Percentiles rank a stretch among this genome's conserved stretches.
phyloP scores from a whole-genome alignment of 2,888 invertebrate species.

The Trachelus tabidus region DNA sequence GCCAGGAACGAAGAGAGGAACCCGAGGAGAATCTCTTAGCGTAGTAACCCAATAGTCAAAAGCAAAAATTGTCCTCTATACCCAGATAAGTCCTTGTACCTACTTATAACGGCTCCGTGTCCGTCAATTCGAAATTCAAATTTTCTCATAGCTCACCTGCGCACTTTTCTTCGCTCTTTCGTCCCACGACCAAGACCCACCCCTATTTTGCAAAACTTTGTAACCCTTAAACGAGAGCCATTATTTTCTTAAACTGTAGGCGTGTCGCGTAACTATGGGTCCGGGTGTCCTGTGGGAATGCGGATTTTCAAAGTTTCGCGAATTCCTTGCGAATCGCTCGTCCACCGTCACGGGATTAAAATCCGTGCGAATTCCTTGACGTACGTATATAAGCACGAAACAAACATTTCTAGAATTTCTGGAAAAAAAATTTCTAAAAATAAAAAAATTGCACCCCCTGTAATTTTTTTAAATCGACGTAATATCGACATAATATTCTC shows the following conservation, averaged over 20 bases:
- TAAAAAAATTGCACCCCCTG: too few relatives aligned
- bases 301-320: constrained; percentile 4
- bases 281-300: constrained; percentile 13
- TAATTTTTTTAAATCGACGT: too few relatives aligned
- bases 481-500: too few relatives aligned
- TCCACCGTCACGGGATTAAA: background rate
- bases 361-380: background rate
- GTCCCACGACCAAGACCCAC: too few relatives aligned
- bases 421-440: background rate
- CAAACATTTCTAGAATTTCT: background rate
- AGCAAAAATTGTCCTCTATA: background rate
- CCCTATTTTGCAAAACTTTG: constrained; percentile 34
- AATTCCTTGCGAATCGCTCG: background rate
- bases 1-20: background rate
- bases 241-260: constrained; percentile 59
- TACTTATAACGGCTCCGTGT: background rate
- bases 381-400: too few relatives aligned
- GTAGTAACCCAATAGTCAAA: too few relatives aligned
- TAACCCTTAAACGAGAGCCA: constrained; percentile 49
- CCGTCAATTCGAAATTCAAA: constrained; percentile 12
- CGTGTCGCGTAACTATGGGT: constrained; percentile 43
- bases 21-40: background rate
- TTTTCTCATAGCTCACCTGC: constrained; percentile 19
- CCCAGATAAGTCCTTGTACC: background rate
- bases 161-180: background rate